These are phyloP conservation scores for Chroicocephalus ridibundus DNA, from an alignment of 2,113 vertebrate genomes.

Conservation along the genomic window DNA sequence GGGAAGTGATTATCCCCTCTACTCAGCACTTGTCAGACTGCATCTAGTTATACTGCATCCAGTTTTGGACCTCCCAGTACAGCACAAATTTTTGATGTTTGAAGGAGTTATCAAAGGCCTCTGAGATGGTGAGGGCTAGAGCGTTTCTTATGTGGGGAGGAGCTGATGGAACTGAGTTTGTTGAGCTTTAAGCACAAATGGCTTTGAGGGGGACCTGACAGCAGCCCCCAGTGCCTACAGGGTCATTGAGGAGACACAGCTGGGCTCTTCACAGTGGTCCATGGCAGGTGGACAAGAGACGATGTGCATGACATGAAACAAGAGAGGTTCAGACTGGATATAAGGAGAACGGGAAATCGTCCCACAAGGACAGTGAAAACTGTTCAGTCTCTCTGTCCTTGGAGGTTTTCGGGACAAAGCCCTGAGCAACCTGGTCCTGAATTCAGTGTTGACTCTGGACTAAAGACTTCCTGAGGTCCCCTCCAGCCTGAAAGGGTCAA, in stretches of 20 bases:
- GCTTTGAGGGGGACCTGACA: neutral
- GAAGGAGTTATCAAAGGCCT: neutral
- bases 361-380: neutral
- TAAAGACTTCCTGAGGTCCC: neutral
- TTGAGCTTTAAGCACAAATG: neutral
- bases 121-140: neutral
- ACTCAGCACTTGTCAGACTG: neutral
- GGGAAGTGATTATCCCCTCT: neutral
- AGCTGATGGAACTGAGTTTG: fast-evolving
- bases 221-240: neutral
- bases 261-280: neutral
- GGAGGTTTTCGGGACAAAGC: neutral
- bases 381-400: neutral
- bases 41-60: neutral
- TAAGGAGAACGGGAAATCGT: neutral
- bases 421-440: neutral
- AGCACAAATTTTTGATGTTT: neutral
- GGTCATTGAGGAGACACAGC: neutral
- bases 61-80: neutral
- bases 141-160: neutral
- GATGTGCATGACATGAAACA: neutral
- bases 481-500: neutral
- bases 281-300: neutral
- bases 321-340: neutral
- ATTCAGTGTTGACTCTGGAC: neutral